Percentiles rank a stretch among this genome's conserved stretches.
phyloP scores from a whole-genome alignment of 2,888 invertebrate species.

The Harpagoxenus sublaevis region DNA sequence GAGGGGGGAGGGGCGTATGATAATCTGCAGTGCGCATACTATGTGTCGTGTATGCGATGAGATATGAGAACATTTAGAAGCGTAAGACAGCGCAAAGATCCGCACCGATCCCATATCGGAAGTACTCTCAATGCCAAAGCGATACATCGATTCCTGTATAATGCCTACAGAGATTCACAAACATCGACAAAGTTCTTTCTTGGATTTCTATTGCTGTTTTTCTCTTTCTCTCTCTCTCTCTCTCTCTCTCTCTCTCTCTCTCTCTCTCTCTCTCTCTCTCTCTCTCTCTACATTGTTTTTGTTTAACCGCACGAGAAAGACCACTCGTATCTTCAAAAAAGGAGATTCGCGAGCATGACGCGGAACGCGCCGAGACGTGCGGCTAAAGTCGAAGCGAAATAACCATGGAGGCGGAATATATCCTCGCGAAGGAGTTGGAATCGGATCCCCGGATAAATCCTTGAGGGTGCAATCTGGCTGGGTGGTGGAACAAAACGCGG shows the following conservation, averaged over 20 bases:
- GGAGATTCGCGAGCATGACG: constrained; percentile 11
- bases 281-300: neutral
- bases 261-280: neutral
- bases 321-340: neutral
- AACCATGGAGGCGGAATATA: constrained; percentile 44
- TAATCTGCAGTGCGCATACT: constrained; percentile 41
- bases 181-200: constrained; percentile 4
- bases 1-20: constrained; percentile 20
- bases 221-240: neutral
- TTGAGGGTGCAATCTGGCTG: constrained; percentile 73
- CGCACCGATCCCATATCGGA: neutral
- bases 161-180: neutral
- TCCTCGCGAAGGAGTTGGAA: constrained; percentile 59
- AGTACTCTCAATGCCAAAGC: neutral
- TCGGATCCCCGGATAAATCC: constrained; percentile 74
- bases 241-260: neutral
- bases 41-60: constrained; percentile 26
- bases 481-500: constrained; percentile 72
- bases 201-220: neutral
- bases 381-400: constrained; percentile 12
- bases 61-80: constrained; percentile 18
- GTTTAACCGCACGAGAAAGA: too few relatives aligned
- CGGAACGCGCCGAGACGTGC: constrained; percentile 1
- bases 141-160: neutral
- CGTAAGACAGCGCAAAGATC: neutral